Conservation (phyloP, 2,888 invertebrate species). For the Pharmacophagus antenor region DNA sequence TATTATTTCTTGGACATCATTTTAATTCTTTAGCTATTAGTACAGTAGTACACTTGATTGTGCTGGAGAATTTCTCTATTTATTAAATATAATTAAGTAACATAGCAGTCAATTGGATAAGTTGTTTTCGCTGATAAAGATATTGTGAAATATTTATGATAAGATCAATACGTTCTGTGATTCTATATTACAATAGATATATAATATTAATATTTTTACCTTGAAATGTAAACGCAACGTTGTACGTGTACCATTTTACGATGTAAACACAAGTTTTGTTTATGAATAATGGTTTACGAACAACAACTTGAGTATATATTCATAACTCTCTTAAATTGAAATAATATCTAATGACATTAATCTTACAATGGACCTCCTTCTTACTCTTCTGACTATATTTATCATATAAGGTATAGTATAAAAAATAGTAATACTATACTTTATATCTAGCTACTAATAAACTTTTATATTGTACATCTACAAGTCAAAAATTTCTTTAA, state of each 20-base stretch:
- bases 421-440: too few relatives aligned
- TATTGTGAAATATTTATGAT: background rate
- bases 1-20: too few relatives aligned
- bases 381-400: too few relatives aligned
- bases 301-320: background rate
- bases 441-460: too few relatives aligned
- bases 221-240: too few relatives aligned
- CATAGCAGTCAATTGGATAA: background rate
- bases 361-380: background rate
- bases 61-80: background rate
- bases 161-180: constrained; percentile 3
- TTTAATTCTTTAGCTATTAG: too few relatives aligned
- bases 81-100: background rate
- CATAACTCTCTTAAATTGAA: background rate
- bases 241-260: too few relatives aligned
- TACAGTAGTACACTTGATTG: background rate
- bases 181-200: background rate
- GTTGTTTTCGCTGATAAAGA: background rate
- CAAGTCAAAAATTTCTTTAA: too few relatives aligned
- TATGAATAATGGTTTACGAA: background rate
- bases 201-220: background rate
- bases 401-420: too few relatives aligned
- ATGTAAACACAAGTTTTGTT: background rate
- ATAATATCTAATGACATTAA: too few relatives aligned
- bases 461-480: too few relatives aligned